Percentiles rank a stretch among this genome's conserved stretches.
phyloP scores from a whole-genome alignment of 1,140 invertebrate species.

The Atopsyche davidsoni region DNA sequence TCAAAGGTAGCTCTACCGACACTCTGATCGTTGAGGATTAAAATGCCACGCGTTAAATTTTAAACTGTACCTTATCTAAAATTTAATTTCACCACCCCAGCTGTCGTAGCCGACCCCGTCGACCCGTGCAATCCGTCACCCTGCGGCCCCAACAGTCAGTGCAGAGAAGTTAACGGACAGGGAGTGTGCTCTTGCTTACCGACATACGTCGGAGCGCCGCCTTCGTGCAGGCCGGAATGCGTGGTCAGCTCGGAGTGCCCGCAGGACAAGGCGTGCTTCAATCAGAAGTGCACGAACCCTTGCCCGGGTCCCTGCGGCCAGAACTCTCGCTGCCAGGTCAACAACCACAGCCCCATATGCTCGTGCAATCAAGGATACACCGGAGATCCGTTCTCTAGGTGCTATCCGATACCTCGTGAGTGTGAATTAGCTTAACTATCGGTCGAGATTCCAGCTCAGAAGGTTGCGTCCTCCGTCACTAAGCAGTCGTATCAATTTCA shows the following conservation, averaged over 20 bases:
- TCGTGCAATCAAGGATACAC: constrained; percentile 53
- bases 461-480: background rate
- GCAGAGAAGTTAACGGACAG: constrained; percentile 44
- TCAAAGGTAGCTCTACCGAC: too few species aligned
- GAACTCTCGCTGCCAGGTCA: constrained; percentile 52
- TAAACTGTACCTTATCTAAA: too few species aligned
- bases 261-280: constrained; percentile 38
- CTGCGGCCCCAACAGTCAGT: constrained; percentile 58
- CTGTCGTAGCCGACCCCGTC: constrained; percentile 25
- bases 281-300: constrained; percentile 41
- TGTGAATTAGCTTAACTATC: constrained; percentile 60
- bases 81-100: constrained; percentile 13
- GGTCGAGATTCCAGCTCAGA: constrained; percentile 41
- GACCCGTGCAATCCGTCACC: constrained; percentile 47
- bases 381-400: constrained; percentile 61
- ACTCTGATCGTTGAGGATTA: too few species aligned
- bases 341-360: constrained; percentile 57
- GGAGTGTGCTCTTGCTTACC: constrained; percentile 47
- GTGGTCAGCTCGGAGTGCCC: constrained; percentile 42
- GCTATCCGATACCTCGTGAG: constrained; percentile 50
- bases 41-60: too few species aligned
- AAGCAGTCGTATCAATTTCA: constrained; percentile 28
- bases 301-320: constrained; percentile 49
- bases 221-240: constrained; percentile 44
- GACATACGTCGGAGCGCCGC: constrained; percentile 53